Evolutionary conservation across 1,140 invertebrate species (phyloP).

Genomic region (Bombus cullumanus): DNA sequence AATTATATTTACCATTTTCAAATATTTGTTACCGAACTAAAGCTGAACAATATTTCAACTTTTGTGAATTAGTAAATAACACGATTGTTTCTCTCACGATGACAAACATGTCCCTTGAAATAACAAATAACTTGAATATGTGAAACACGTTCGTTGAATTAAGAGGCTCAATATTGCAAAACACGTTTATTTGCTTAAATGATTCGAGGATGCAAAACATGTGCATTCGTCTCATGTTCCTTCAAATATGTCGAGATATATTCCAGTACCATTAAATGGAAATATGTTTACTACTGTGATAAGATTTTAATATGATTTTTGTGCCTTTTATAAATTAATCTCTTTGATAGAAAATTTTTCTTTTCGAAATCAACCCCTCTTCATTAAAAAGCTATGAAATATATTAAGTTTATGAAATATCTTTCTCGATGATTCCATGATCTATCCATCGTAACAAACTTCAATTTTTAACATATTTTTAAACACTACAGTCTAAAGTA

Average conservation of each 20-base stretch:
- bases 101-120: background rate
- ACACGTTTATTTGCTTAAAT: background rate
- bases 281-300: background rate
- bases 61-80: background rate
- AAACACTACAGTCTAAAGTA: too few species aligned
- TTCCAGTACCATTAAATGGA: background rate
- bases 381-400: background rate
- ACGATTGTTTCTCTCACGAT: too few species aligned
- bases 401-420: background rate
- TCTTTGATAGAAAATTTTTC: background rate
- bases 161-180: background rate
- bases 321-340: background rate
- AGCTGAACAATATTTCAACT: background rate
- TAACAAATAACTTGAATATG: background rate
- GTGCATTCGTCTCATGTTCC: too few species aligned
- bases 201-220: conserved; percentile 11
- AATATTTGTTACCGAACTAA: background rate
- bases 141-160: background rate
- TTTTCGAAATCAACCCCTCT: background rate
- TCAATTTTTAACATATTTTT: background rate
- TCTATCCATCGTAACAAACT: too few species aligned
- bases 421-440: background rate
- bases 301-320: background rate
- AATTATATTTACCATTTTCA: background rate
- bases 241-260: background rate